These are phyloP conservation scores for Pleuronectes platessa DNA, from an alignment of 2,113 vertebrate genomes.

Conservation along the genomic window DNA sequence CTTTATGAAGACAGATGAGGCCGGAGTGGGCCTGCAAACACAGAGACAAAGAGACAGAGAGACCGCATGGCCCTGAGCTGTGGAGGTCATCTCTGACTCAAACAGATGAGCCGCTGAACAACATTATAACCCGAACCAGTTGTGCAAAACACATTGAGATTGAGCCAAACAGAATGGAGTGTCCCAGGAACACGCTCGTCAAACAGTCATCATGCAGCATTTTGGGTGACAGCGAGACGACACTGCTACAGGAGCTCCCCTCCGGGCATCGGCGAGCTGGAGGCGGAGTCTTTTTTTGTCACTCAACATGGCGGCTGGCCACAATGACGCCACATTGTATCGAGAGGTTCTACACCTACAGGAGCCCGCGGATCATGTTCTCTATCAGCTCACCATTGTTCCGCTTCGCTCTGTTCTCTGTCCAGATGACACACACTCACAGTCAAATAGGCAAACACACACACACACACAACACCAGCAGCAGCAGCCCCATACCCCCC, in stretches of 20 bases:
- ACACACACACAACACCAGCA: conserved; percentile 3
- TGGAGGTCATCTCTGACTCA: conserved; percentile 45
- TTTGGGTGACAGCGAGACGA: conserved; percentile 13
- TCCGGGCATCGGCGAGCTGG: conserved; percentile 37
- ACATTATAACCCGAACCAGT: conserved; percentile 34
- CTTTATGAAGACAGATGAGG: conserved; percentile 75
- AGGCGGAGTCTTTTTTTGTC: neutral
- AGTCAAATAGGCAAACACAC: conserved; percentile 4
- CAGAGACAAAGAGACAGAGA: conserved; percentile 72
- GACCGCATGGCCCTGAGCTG: conserved; percentile 64
- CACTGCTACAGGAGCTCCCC: conserved; percentile 13
- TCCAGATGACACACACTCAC: conserved; percentile 21
- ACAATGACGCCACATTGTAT: conserved; percentile 46
- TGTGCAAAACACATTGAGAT: neutral
- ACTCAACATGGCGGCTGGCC: conserved; percentile 36
- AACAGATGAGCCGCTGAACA: conserved; percentile 46
- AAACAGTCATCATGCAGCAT: neutral
- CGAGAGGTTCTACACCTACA: conserved; percentile 12
- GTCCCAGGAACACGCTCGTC: conserved; percentile 7
- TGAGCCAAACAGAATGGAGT: conserved; percentile 28
- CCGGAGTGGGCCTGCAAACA: conserved; percentile 54
- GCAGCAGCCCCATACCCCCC: conserved; percentile 32
- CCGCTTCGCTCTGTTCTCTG: conserved; percentile 26
- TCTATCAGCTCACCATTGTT: conserved; percentile 43
- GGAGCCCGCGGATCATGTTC: conserved; percentile 37